Evolutionary conservation across 2,113 vertebrate genomes (phyloP), one percentile per base, ranked within the genome.

Genomic region (Epinephelus cyanopodus): DNA sequence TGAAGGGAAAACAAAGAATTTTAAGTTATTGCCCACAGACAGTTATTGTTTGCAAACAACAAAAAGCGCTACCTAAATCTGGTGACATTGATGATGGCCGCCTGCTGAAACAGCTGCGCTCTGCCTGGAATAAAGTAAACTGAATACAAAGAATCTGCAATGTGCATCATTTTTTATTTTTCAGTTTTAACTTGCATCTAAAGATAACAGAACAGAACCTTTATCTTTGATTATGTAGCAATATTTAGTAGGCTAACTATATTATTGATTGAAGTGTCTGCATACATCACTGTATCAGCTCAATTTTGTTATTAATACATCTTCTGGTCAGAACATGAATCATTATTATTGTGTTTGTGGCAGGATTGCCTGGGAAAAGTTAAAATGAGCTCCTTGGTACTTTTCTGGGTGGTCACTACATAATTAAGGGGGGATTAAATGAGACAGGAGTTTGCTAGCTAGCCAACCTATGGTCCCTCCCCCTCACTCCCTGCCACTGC

Each of bases 71-170:
- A 69, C 54, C 25, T 42, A 37, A 75, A 69, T 80, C 19, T 39
- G 27, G 45, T 77, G 74, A 74, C 60, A 64, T 37, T 72, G 84
- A 61, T 73, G 78, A 71, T 45, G 69, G 62, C 66, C 12, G 66
- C 42, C 79, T 82, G 79, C 74, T 85, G 70, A 50, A 90, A 75
- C 87, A 81, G 82, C 84, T 89, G 82, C 18, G 25, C 60, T 77
- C 63, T 29, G 10, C 11, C 25, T 18, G 69, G 25, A 79, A 64
- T 66, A 4, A 68, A 47, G 66, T 73, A 23, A 66, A 76, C 13
- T 17, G 19, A 84, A 81, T 58, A 81, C 61, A 68, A 74, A 77
- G 9, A 42, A 57, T 65, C 6, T 74, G 72, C 27, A 47, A 62
- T 11, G 5, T 72, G 58, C 29, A 58, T 50, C 21, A 54, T 78